phyloP scores from a whole-genome alignment of 2,888 invertebrate genomes.

The Lycaena phlaeas region DNA sequence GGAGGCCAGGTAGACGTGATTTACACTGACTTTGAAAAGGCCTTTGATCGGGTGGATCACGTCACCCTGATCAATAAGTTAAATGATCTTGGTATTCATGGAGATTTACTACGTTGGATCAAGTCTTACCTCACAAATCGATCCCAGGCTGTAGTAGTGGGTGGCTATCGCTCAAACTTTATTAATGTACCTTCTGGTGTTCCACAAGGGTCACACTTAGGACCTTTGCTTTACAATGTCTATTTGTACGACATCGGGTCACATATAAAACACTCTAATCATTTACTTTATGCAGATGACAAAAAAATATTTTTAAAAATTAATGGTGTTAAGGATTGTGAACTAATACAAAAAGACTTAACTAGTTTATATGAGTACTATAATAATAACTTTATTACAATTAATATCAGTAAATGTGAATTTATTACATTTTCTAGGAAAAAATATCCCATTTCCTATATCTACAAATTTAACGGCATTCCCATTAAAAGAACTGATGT shows the following conservation, averaged over 20 bases:
- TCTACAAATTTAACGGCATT: no score
- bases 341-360: slow-evolving; percentile 9
- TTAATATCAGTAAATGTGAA: slow-evolving; percentile 10
- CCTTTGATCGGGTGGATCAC: slow-evolving; percentile 21
- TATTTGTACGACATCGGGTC: slow-evolving; percentile 17
- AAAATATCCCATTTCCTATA: neutral
- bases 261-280: slow-evolving; percentile 7
- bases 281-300: slow-evolving; percentile 15
- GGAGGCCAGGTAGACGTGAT: slow-evolving; percentile 18
- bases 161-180: slow-evolving; percentile 9
- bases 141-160: slow-evolving; percentile 10
- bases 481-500: no score
- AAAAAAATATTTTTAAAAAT: slow-evolving; percentile 12
- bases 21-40: slow-evolving; percentile 23
- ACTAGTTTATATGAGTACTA: slow-evolving; percentile 6
- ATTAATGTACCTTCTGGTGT: slow-evolving; percentile 17
- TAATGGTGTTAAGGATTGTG: slow-evolving; percentile 5
- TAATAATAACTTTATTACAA: slow-evolving; percentile 2
- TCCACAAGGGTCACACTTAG: slow-evolving; percentile 21
- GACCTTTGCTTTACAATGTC: slow-evolving; percentile 18
- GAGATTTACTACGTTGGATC: slow-evolving; percentile 15
- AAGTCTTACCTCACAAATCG: slow-evolving; percentile 15
- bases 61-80: slow-evolving; percentile 14
- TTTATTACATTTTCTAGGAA: neutral
- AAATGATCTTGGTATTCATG: slow-evolving; percentile 11